These are phyloP conservation scores for Mesocricetus auratus DNA, from an alignment of 2,113 vertebrate genomes.

Conservation along the genomic window DNA sequence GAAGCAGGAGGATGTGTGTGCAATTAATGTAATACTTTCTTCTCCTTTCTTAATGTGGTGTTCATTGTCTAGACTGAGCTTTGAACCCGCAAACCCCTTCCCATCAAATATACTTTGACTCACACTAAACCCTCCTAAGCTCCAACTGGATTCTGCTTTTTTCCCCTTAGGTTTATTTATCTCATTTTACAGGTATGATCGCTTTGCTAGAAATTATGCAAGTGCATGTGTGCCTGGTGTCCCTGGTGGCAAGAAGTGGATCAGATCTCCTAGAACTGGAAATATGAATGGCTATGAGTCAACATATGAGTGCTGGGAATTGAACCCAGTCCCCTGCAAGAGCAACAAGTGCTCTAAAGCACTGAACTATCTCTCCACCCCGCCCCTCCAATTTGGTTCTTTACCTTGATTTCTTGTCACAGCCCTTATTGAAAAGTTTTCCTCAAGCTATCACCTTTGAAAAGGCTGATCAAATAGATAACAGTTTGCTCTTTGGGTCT, in stretches of 20 bases:
- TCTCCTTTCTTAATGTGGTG: background rate
- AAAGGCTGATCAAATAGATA: slow-evolving; percentile 9
- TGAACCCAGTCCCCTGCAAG: background rate
- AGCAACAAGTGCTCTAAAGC: background rate
- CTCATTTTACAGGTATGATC: background rate
- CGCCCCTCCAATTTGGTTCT: background rate
- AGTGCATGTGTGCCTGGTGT: background rate
- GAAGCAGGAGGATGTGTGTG: background rate
- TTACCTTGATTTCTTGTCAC: background rate
- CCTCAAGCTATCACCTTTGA: background rate
- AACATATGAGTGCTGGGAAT: background rate
- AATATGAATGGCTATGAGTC: background rate
- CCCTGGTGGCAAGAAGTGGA: background rate
- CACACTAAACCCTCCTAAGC: background rate
- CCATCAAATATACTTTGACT: background rate
- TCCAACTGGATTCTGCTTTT: background rate
- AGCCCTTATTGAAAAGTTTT: background rate
- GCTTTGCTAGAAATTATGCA: background rate
- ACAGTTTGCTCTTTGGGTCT: background rate
- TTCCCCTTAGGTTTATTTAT: background rate
- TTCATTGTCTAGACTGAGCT: background rate
- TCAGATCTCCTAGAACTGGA: background rate
- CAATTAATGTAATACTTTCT: background rate
- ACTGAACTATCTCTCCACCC: background rate
- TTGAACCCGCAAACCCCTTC: background rate